These are phyloP conservation scores for Ophonus ardosiacus DNA, from an alignment of 2,888 invertebrate species.

Conservation along the genomic window DNA sequence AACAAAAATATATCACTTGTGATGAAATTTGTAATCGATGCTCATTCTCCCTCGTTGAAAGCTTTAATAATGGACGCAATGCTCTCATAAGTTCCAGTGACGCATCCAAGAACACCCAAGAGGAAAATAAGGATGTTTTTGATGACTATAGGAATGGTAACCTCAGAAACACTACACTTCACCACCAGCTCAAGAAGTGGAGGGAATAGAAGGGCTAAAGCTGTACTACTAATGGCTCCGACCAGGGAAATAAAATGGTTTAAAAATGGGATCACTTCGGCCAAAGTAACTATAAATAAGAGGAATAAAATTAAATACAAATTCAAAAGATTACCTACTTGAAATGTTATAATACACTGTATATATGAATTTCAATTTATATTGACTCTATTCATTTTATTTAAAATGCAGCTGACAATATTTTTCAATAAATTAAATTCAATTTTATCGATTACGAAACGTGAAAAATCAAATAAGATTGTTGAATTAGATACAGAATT, in stretches of 20 bases:
- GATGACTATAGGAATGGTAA: conserved; percentile 75
- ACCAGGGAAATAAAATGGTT: conserved; percentile 93
- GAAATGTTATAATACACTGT: neutral
- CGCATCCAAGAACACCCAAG: conserved; percentile 84
- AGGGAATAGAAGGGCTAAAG: conserved; percentile 92
- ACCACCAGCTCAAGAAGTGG: conserved; percentile 90
- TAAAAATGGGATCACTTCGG: conserved; percentile 91
- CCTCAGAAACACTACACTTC: conserved; percentile 79
- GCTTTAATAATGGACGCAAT: conserved; percentile 79
- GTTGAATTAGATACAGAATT: no score
- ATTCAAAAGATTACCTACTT: neutral
- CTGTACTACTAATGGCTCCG: conserved; percentile 93
- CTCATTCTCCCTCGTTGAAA: conserved; percentile 12
- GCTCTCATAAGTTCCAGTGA: conserved; percentile 87
- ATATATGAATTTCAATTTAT: neutral
- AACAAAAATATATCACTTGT: neutral
- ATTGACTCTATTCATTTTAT: no score
- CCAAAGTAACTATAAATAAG: conserved; percentile 83
- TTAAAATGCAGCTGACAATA: no score
- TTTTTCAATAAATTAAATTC: no score
- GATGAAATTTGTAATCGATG: neutral
- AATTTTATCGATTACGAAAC: no score
- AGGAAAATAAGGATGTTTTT: conserved; percentile 83
- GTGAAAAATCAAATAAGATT: no score
- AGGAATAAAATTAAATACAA: neutral